These are phyloP conservation scores for Coccyzus lansbergi DNA, from an alignment of 2,797 vertebrate species.

Conservation along the genomic window DNA sequence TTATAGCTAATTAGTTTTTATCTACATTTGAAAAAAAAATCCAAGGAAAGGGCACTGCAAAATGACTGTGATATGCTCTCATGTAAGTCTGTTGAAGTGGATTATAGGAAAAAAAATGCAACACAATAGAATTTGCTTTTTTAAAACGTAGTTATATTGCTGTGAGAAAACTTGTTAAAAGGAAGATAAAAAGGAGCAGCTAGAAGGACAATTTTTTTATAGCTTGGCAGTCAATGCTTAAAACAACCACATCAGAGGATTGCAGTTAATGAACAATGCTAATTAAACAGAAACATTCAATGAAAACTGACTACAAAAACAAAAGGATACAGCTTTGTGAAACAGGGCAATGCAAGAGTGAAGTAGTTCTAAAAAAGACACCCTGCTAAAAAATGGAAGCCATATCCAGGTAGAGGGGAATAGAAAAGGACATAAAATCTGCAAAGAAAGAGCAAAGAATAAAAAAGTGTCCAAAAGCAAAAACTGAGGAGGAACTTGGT, in stretches of 20 bases:
- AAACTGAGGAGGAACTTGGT: background rate
- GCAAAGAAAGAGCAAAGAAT: background rate
- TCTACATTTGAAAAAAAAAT: background rate
- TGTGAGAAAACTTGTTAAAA: constrained; percentile 36
- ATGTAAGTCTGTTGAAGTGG: background rate
- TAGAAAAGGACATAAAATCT: background rate
- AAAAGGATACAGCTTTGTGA: background rate
- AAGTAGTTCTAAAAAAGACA: constrained; percentile 1
- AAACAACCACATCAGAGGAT: constrained; percentile 61
- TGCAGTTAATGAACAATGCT: constrained; percentile 34
- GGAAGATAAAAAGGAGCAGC: constrained; percentile 6
- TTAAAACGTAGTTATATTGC: background rate
- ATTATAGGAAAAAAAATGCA: background rate
- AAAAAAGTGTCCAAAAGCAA: background rate
- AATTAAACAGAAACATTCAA: constrained; percentile 53
- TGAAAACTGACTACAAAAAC: constrained; percentile 10
- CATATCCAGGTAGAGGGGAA: background rate
- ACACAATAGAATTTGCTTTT: background rate
- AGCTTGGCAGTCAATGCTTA: constrained; percentile 23
- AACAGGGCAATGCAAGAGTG: background rate
- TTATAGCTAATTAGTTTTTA: background rate
- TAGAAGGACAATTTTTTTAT: constrained; percentile 14
- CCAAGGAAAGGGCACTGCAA: background rate
- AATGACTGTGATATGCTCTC: background rate
- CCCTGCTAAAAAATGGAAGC: background rate